Evolutionary conservation across 2,797 vertebrate species (phyloP).

Genomic region (Lutjanus campechanus): DNA sequence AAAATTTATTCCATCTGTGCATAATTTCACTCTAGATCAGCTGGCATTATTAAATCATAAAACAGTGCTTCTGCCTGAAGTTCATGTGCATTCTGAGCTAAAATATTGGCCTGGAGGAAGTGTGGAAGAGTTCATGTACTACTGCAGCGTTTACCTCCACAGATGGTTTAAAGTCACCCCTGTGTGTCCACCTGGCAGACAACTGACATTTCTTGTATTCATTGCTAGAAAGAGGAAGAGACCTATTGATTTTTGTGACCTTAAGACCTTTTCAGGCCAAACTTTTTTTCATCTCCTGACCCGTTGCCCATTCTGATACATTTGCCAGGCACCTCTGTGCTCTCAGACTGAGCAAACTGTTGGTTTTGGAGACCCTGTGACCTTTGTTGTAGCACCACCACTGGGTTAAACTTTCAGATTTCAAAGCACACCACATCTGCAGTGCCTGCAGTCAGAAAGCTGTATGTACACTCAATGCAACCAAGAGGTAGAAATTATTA

Average conservation of each 20-base stretch:
- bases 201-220: conserved; percentile 11
- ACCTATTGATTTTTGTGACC: conserved; percentile 61
- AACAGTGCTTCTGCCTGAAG: not conserved
- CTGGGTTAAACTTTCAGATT: conserved; percentile 25
- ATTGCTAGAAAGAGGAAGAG: conserved; percentile 15
- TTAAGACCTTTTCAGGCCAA: conserved; percentile 45
- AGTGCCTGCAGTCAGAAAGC: not conserved
- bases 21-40: not conserved
- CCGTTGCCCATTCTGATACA: conserved; percentile 14
- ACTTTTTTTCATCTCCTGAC: conserved; percentile 46
- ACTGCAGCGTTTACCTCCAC: conserved; percentile 6
- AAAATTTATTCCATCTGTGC: not conserved
- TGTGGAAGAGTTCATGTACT: not conserved
- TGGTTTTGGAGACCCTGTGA: conserved; percentile 54
- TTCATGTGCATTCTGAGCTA: not conserved
- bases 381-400: conserved; percentile 45
- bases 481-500: not conserved
- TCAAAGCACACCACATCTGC: not conserved
- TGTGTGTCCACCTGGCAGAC: conserved; percentile 4
- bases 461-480: not conserved
- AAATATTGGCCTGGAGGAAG: conserved; percentile 6
- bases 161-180: conserved; percentile 15
- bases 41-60: not conserved
- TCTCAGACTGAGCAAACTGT: conserved; percentile 13
- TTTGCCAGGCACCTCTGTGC: conserved; percentile 19